Evolutionary conservation across 2,888 invertebrate species (phyloP).

Genomic region (Penaeus monodon): DNA sequence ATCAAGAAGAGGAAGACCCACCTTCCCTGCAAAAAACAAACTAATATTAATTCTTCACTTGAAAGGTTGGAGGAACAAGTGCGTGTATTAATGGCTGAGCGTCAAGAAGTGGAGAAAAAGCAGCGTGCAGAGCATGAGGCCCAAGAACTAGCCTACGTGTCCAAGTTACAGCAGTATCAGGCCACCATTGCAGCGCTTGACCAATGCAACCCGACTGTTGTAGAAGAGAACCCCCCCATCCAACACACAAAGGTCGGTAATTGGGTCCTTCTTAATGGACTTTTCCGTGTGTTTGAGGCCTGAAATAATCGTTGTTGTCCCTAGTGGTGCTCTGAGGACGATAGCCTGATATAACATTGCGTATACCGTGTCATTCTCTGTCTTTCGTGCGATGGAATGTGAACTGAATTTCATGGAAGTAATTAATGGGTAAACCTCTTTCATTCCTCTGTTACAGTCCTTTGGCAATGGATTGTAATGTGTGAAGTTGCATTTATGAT

Average conservation of each 20-base stretch:
- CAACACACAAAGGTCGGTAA: conserved; percentile 29
- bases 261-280: background rate
- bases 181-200: conserved; percentile 66
- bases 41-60: background rate
- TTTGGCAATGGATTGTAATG: too few relatives aligned
- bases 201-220: conserved; percentile 66
- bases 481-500: too few relatives aligned
- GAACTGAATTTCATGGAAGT: too few relatives aligned
- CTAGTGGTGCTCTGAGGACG: too few relatives aligned
- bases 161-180: conserved; percentile 53
- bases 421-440: too few relatives aligned
- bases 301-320: too few relatives aligned
- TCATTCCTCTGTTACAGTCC: too few relatives aligned
- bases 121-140: conserved; percentile 47
- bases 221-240: conserved; percentile 68
- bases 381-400: too few relatives aligned
- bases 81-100: conserved; percentile 35
- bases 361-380: too few relatives aligned
- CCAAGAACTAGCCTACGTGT: conserved; percentile 40
- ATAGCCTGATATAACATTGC: too few relatives aligned
- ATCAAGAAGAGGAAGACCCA: too few relatives aligned
- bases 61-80: conserved; percentile 54
- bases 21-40: background rate
- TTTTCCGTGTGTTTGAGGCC: too few relatives aligned
- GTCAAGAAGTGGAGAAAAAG: conserved; percentile 45